Conservation (phyloP, 2,797 vertebrate species). For the Lophotriccus pileatus region DNA sequence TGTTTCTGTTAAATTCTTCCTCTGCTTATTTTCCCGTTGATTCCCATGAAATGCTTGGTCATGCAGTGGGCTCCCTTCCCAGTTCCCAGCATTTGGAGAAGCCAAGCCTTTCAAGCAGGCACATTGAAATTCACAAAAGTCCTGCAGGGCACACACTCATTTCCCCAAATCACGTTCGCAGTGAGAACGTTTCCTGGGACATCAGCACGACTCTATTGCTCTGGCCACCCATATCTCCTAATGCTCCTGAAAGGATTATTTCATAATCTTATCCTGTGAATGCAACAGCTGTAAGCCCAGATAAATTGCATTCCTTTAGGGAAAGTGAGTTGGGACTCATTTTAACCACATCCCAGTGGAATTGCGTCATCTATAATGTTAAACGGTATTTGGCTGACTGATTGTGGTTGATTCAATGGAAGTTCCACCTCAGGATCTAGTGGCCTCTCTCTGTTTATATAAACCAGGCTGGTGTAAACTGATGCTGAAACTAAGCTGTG, state of each 20-base stretch:
- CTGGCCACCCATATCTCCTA: not conserved
- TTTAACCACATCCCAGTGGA: not conserved
- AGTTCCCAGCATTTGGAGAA: not conserved
- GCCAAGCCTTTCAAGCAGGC: not conserved
- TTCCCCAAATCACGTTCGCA: not conserved
- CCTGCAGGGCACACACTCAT: not conserved
- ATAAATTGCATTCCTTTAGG: constrained; percentile 56
- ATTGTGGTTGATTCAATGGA: not conserved
- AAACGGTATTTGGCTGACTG: constrained; percentile 9
- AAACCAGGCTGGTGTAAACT: not conserved
- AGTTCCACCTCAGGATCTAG: not conserved
- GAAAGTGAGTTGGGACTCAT: not conserved
- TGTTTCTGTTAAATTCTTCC: not conserved
- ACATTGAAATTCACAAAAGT: not conserved
- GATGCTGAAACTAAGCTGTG: not conserved
- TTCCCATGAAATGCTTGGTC: not conserved
- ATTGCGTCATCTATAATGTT: not conserved
- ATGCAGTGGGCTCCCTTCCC: not conserved
- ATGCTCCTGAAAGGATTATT: constrained; percentile 60
- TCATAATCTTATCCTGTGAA: constrained; percentile 48
- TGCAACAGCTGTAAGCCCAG: constrained; percentile 56
- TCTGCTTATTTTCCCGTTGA: not conserved
- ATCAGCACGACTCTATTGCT: not conserved
- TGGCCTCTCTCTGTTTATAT: not conserved
- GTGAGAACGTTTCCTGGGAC: not conserved